Evolutionary conservation across 2,888 invertebrate species (phyloP).

Genomic region (Lamellibrachia columna): DNA sequence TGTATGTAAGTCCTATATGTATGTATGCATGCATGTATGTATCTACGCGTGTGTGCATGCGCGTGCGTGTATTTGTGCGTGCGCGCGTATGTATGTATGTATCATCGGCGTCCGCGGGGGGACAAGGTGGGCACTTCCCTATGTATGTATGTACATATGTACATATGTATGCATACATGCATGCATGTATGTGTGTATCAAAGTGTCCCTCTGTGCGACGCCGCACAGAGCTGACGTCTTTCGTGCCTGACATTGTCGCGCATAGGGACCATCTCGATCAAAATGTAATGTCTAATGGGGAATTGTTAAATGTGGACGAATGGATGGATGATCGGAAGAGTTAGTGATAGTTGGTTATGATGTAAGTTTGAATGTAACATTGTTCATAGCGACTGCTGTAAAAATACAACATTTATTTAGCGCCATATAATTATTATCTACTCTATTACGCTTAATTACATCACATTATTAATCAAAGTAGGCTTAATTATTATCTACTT

Average conservation of each 20-base stretch:
- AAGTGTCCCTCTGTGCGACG: neutral
- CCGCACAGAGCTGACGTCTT: neutral
- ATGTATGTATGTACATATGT: neutral
- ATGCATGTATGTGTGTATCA: neutral
- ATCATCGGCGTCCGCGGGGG: neutral
- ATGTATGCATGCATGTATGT: conserved; percentile 3
- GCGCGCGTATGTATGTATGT: neutral
- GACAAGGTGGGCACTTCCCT: neutral
- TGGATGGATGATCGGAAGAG: neutral
- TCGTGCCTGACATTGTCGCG: neutral
- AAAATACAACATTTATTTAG: no score
- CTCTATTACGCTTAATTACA: no score
- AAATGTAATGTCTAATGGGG: neutral
- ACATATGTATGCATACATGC: neutral
- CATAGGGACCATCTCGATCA: neutral
- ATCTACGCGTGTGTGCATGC: neutral
- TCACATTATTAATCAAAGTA: no score
- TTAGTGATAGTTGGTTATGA: no score
- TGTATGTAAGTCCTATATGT: conserved; percentile 18
- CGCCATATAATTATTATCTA: no score
- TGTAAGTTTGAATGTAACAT: no score
- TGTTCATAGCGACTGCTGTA: no score
- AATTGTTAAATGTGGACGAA: neutral
- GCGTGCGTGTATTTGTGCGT: neutral
- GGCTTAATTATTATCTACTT: no score